Percentiles rank a stretch among this genome's conserved stretches.
Conservation (phyloP, 2,888 invertebrate genomes). For the Pedicia rivosa region DNA sequence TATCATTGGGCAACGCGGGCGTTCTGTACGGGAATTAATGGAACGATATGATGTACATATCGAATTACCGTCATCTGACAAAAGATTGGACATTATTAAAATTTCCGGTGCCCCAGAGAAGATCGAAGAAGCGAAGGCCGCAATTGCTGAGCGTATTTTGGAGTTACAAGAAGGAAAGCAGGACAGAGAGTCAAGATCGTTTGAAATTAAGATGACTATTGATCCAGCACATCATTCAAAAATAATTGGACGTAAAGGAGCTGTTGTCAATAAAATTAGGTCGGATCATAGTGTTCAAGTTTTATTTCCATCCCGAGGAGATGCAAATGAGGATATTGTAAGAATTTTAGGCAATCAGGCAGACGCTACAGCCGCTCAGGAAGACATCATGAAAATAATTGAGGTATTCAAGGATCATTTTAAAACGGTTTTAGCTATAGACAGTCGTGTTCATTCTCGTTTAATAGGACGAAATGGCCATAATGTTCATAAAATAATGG, state of each 20-base stretch:
- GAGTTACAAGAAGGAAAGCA: conserved; percentile 75
- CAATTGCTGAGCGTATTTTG: conserved; percentile 64
- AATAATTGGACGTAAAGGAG: conserved; percentile 86
- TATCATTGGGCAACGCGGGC: conserved; percentile 85
- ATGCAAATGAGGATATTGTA: conserved; percentile 68
- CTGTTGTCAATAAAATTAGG: conserved; percentile 84
- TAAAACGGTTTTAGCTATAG: conserved; percentile 68
- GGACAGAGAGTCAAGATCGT: conserved; percentile 72
- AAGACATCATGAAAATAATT: conserved; percentile 86
- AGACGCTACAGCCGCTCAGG: conserved; percentile 69
- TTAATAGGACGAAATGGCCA: conserved; percentile 84
- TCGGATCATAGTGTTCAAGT: conserved; percentile 84
- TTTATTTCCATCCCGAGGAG: conserved; percentile 77
- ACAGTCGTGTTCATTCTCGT: conserved; percentile 76
- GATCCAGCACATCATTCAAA: conserved; percentile 91
- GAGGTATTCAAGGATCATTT: conserved; percentile 65
- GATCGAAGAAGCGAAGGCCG: conserved; percentile 69
- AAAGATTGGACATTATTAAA: conserved; percentile 71
- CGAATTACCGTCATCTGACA: conserved; percentile 66
- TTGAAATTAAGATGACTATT: conserved; percentile 71
- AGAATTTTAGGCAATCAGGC: conserved; percentile 87
- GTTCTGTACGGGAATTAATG: conserved; percentile 77
- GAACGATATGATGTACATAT: conserved; percentile 84
- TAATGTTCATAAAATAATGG: conserved; percentile 79
- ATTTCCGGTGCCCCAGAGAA: conserved; percentile 73